A percentile compares a stretch with the other conserved stretches of the same genome.
These are phyloP conservation scores for Orbicella faveolata DNA, from an alignment of 64 coral and sea anemone genomes.

Conservation along the genomic window DNA sequence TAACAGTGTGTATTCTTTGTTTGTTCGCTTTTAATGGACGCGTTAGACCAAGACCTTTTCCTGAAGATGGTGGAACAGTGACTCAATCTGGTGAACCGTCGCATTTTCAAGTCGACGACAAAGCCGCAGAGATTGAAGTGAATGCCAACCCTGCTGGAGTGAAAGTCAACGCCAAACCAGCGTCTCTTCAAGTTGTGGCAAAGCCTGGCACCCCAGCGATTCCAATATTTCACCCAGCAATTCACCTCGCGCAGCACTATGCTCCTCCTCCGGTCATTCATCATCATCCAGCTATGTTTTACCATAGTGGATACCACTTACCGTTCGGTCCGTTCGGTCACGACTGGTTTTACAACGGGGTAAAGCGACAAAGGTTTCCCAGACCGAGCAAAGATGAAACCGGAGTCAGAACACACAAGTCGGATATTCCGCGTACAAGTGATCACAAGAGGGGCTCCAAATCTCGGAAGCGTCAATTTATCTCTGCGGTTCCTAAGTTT, in stretches of 20 bases:
- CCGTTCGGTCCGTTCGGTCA: constrained; percentile 51
- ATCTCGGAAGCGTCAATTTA: constrained; percentile 50
- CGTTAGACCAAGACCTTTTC: constrained; percentile 51
- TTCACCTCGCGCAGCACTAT: constrained; percentile 90
- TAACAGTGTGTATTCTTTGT: neutral
- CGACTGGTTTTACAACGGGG: constrained; percentile 72
- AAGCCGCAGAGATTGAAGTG: constrained; percentile 95
- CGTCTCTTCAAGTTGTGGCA: constrained; percentile 94
- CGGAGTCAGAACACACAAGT: constrained; percentile 39
- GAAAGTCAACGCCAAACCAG: constrained; percentile 97
- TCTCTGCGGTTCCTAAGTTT: constrained; percentile 26
- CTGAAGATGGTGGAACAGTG: constrained; percentile 52
- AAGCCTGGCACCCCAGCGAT: constrained; percentile 78
- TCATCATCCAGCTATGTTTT: constrained; percentile 80
- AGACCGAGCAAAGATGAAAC: constrained; percentile 8
- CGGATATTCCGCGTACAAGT: constrained; percentile 42
- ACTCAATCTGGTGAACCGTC: constrained; percentile 82
- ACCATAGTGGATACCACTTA: constrained; percentile 40
- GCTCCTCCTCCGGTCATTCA: constrained; percentile 74
- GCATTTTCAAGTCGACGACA: constrained; percentile 98
- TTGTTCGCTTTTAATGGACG: constrained; percentile 22
- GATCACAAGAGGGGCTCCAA: constrained; percentile 18
- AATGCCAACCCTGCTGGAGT: constrained; percentile 95
- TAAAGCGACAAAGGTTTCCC: constrained; percentile 73
- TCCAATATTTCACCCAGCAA: constrained; percentile 90